These are phyloP conservation scores for Spodoptera litura DNA, from an alignment of 1,140 invertebrate species.

Conservation along the genomic window DNA sequence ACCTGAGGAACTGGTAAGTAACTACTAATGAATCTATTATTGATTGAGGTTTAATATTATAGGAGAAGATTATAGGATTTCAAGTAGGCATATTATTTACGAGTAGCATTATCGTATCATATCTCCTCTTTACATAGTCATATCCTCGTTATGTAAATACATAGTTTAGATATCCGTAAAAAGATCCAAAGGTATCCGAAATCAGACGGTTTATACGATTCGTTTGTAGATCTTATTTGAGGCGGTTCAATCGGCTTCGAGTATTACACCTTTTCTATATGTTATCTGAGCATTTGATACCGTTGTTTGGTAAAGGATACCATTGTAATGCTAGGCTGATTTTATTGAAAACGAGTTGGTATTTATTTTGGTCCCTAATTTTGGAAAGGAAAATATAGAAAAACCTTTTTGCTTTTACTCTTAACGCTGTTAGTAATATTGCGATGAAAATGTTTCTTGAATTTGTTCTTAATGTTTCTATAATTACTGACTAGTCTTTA, in stretches of 20 bases:
- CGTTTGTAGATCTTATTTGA: slow-evolving; percentile 43
- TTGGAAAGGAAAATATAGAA: not conserved
- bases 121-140: not conserved
- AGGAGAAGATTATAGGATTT: no score
- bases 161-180: slow-evolving; percentile 25
- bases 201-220: slow-evolving; percentile 43
- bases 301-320: not conserved
- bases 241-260: slow-evolving; percentile 35
- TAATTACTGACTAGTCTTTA: no score
- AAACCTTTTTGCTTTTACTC: no score
- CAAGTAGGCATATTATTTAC: no score
- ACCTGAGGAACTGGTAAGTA: slow-evolving; percentile 88
- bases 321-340: not conserved
- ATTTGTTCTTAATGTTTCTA: no score
- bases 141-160: not conserved
- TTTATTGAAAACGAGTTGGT: slow-evolving; percentile 12
- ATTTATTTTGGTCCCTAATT: not conserved
- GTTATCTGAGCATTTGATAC: slow-evolving; percentile 25
- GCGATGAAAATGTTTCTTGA: no score
- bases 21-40: no score
- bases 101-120: not conserved
- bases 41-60: no score
- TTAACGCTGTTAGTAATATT: no score
- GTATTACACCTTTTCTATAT: slow-evolving; percentile 31
- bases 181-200: slow-evolving; percentile 40